These are phyloP conservation scores for Malurus leucopterus DNA, from an alignment of 2,797 vertebrate genomes.

Conservation along the genomic window DNA sequence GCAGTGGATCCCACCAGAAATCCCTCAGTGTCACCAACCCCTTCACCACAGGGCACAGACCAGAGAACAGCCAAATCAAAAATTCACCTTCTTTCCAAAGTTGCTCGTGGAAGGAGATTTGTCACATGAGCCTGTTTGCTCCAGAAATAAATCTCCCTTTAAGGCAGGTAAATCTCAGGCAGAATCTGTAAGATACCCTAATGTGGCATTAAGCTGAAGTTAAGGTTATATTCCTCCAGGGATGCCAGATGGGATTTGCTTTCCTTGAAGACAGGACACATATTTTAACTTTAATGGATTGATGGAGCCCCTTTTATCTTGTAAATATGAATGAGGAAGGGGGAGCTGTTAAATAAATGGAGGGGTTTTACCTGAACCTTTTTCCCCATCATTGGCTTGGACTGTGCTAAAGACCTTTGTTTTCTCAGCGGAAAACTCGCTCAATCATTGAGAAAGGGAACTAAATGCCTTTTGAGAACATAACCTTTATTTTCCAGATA, in stretches of 20 bases:
- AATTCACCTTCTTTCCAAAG: slow-evolving; percentile 29
- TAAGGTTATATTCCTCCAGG: slow-evolving; percentile 65
- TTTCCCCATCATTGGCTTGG: slow-evolving; percentile 31
- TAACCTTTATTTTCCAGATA: slow-evolving; percentile 66
- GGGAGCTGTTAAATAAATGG: slow-evolving; percentile 47
- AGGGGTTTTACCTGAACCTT: slow-evolving; percentile 54
- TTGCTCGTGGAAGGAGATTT: slow-evolving; percentile 53
- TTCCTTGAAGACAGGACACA: slow-evolving; percentile 47
- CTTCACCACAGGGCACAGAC: background rate
- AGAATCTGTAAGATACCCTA: slow-evolving; percentile 52
- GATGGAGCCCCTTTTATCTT: slow-evolving; percentile 44
- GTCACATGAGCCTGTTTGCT: slow-evolving; percentile 55
- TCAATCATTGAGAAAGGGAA: slow-evolving; percentile 56
- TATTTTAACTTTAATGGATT: slow-evolving; percentile 44
- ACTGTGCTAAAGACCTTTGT: slow-evolving; percentile 43
- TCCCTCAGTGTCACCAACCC: accelerated
- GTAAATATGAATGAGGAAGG: slow-evolving; percentile 56
- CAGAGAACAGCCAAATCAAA: background rate
- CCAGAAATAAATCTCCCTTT: slow-evolving; percentile 46
- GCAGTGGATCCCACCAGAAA: background rate
- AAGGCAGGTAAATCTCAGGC: slow-evolving; percentile 60
- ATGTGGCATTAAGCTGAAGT: slow-evolving; percentile 59
- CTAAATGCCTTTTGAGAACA: slow-evolving; percentile 61
- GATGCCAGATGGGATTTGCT: slow-evolving; percentile 59
- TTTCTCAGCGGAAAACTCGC: slow-evolving; percentile 47